Base-by-base conservation (phyloP, 2,113 vertebrate species). In the Capreolus pygargus region DNA sequence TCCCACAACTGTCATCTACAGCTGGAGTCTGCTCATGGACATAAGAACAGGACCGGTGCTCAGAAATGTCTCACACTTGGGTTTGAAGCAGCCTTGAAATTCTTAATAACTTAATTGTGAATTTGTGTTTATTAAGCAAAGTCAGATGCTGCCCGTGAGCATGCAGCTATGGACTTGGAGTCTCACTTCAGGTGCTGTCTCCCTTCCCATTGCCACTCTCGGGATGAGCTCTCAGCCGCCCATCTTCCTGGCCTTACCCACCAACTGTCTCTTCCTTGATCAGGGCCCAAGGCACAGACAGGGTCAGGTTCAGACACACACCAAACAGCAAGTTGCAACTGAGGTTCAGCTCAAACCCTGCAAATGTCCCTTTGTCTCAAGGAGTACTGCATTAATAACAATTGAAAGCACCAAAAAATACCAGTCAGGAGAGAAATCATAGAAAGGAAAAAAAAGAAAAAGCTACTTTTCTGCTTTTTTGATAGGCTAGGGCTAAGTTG, bases 201-300 rank as follows among this genome's bases (percentile, higher is more conserved):
- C 23, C 4, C 6, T 6, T 47, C 0, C 3, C 9, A 1, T 6
- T 60, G 13, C 2, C 3, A 3, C 15, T 9, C 16, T 27, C 0
- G 2, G 19, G 74, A 36, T 12, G 9, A 8, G 3, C 78, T 81
- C 6, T 95, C 25, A 33, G 5, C 7, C 47, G 7, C 13, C 12
- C 11, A 15, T 27, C 54, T 36, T 45, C 33, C n/a, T 90, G 43
- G 30, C 6, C 1, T 33, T 17, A 2, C 12, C 1, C 4, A 91
- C 10, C 5, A 19, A 23, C 1, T 9, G 21, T 30, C 14, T 5
- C 15, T 79, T 55, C 23, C 11, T 27, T 33, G 2, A 15, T 6
- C 7, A 89, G 16, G 23, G 3, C 8, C 54, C 0, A 4, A n/a
- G 33, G 9, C 30, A 33, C 15, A 36, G 61, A 28, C 6, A 89